Evolutionary conservation across 2,113 vertebrate species (phyloP).

Genomic region (Vimba vimba): DNA sequence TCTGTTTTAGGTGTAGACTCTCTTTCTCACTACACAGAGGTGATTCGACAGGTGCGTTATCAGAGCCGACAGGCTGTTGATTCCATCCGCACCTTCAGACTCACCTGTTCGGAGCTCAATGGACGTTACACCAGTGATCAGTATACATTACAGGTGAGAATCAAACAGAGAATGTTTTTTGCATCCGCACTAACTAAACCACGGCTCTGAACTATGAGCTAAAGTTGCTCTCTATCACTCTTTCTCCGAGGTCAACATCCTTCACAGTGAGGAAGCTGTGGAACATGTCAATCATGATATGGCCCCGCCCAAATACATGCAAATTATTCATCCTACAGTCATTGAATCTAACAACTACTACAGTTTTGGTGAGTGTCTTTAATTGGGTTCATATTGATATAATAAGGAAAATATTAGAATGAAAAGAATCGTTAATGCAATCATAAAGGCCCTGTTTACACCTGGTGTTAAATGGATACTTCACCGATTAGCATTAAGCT

Average conservation of each 20-base stretch:
- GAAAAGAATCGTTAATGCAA: too few species aligned
- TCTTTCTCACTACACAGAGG: conserved; percentile 90
- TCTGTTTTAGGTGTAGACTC: conserved; percentile 88
- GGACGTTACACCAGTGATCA: conserved; percentile 95
- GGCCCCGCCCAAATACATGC: conserved; percentile 87
- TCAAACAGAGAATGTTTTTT: not conserved
- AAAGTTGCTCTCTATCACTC: not conserved
- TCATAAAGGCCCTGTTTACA: too few species aligned
- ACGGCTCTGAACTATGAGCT: not conserved
- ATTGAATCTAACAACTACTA: conserved; percentile 71
- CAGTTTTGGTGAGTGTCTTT: conserved; percentile 77
- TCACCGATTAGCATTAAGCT: too few species aligned
- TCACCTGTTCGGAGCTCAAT: conserved; percentile 95
- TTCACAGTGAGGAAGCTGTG: conserved; percentile 80
- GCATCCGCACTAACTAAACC: not conserved
- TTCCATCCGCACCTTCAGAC: conserved; percentile 82
- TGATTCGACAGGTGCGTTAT: conserved; percentile 85
- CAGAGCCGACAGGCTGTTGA: conserved; percentile 79
- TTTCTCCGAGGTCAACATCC: conserved; percentile 81
- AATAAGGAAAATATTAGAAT: not conserved
- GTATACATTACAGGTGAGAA: conserved; percentile 88
- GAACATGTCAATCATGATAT: conserved; percentile 85
- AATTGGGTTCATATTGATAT: not conserved
- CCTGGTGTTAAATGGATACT: too few species aligned
- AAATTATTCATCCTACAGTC: conserved; percentile 82